Percentiles rank a stretch among this genome's conserved stretches.
Evolutionary conservation across 1,140 invertebrate species (phyloP).

Genomic region (Leptoteleia sp.): DNA sequence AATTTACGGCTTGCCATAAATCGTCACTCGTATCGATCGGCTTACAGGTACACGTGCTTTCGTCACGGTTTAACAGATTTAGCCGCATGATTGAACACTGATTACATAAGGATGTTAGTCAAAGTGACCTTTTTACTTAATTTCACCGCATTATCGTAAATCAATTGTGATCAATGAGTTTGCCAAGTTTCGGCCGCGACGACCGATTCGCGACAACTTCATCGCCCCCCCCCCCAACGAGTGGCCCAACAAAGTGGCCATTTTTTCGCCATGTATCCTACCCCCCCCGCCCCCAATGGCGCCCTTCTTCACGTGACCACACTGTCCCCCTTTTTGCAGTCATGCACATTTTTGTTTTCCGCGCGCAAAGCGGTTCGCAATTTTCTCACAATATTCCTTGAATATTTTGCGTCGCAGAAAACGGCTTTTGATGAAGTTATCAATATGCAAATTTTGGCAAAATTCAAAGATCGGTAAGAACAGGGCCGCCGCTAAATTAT

Average conservation of each 20-base stretch:
- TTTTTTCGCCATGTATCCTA: no score
- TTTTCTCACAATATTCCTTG: conserved; percentile 34
- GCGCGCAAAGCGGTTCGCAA: neutral
- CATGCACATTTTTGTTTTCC: neutral
- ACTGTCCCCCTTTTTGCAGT: no score
- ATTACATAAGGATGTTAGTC: conserved; percentile 59
- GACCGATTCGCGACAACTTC: conserved; percentile 21
- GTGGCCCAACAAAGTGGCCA: no score
- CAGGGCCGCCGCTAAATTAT: conserved; percentile 62
- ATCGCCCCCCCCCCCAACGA: no score
- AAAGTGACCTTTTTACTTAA: conserved; percentile 49
- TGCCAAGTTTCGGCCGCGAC: conserved; percentile 4
- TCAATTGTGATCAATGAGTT: conserved; percentile 52
- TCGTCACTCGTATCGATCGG: conserved; percentile 68
- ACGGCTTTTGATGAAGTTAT: conserved; percentile 58
- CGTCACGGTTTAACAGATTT: conserved; percentile 67
- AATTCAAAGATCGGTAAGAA: conserved; percentile 63
- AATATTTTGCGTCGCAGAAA: conserved; percentile 29
- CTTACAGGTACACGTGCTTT: conserved; percentile 67
- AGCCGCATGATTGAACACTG: conserved; percentile 55
- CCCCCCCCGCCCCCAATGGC: no score
- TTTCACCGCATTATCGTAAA: conserved; percentile 50
- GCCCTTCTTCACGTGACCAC: no score
- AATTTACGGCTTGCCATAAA: conserved; percentile 73
- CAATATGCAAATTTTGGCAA: conserved; percentile 65